Evolutionary conservation across 2,888 invertebrate genomes (phyloP), one percentile per base, ranked within the genome.

Genomic region (Epinotia bilunana): DNA sequence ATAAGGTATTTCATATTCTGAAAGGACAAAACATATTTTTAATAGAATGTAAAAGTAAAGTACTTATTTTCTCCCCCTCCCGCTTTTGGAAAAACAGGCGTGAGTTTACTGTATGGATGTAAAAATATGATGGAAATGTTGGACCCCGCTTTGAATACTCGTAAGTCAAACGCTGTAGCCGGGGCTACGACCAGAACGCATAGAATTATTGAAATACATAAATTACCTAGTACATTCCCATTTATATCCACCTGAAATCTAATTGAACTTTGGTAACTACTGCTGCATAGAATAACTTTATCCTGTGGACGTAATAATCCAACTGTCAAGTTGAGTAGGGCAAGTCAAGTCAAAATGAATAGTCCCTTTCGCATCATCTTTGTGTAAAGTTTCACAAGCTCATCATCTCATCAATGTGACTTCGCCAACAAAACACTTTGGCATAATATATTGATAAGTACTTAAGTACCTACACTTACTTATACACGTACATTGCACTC

Each of bases 331-430:
- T 67, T 60, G 70, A 74, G 70, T 71, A 67, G 65, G 71, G 67
- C 70, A 71, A 70, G 64, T 70, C 70, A 69, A 65, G 73, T 62
- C 53, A 67, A 76, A 73, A 73, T 73, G 76, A 76, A 74, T 76
- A 76, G 74, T 61, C 76, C 67, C 74, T 65, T 65, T 74, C 53
- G 67, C 53, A 39, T 65, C 74, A 65, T 76, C 65, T 62, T 76
- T 70, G 73, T 70, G 46, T 61, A 67, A 76, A 74, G 74, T 76
- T 74, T 62, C 74, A 70, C 28, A n/a, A 74, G 57, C 63, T 69
- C 49, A 74, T 74, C 79, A 79, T 80, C 73, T n/a, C n/a, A n/a
- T n/a, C n/a, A n/a, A n/a, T n/a, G 79, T 80, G 73, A 78, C 60
- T 80, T 79, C 20, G 77, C 70, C 28, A 79, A 73, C 62, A 74